phyloP scores from a whole-genome alignment of 2,888 invertebrate species.

The Prionchulus punctatus region DNA sequence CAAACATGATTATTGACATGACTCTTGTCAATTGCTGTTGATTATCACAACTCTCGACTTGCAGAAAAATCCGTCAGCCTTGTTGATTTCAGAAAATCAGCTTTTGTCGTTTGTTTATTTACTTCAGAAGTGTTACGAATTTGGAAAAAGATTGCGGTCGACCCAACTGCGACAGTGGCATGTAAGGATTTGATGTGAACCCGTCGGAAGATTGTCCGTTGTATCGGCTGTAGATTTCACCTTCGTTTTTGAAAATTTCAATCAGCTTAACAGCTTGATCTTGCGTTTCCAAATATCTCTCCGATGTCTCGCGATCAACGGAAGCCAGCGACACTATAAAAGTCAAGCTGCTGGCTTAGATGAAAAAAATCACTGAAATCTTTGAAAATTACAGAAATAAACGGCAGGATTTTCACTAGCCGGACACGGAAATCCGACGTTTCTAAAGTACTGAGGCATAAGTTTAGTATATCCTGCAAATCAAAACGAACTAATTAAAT shows the following conservation, averaged over 20 bases:
- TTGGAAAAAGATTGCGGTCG: background rate
- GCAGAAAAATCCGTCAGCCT: too few relatives aligned
- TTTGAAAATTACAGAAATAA: constrained; percentile 64
- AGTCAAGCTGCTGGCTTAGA: background rate
- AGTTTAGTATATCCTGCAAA: constrained; percentile 72
- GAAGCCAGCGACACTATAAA: constrained; percentile 55
- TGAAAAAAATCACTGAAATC: background rate
- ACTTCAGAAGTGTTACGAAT: constrained; percentile 5
- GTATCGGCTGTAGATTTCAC: constrained; percentile 54
- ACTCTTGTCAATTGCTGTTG: too few relatives aligned
- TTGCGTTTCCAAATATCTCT: constrained; percentile 78
- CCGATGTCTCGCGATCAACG: constrained; percentile 61
- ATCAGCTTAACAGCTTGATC: constrained; percentile 78
- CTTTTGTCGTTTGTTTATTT: too few relatives aligned
- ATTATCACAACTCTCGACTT: too few relatives aligned
- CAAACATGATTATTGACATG: too few relatives aligned
- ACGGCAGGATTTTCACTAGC: constrained; percentile 91
- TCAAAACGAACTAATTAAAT: background rate
- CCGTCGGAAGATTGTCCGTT: background rate
- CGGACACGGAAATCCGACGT: constrained; percentile 88
- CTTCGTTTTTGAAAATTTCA: constrained; percentile 74
- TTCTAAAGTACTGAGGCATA: constrained; percentile 82
- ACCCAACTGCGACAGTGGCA: constrained; percentile 9
- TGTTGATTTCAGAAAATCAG: too few relatives aligned
- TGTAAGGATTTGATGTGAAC: background rate